Base-by-base conservation (phyloP, 1,140 invertebrate species). In the Oedothorax gibbosus region DNA sequence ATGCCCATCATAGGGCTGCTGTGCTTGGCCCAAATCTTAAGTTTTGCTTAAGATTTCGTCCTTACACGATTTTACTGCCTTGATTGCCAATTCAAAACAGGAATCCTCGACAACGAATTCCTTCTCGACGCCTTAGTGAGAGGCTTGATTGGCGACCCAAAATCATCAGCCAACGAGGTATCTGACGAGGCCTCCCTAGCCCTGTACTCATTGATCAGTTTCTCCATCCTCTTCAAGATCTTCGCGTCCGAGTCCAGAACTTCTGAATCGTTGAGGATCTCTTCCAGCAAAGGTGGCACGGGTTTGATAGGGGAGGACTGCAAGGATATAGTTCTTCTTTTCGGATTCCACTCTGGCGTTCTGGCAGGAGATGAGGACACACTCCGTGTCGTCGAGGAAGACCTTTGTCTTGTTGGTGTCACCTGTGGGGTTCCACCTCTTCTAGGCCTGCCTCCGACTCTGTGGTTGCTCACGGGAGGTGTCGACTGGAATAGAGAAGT, bases 161-260 rank as follows among this genome's bases (percentile, higher is more conserved):
- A 60, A n/a, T 85, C 82, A 20, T 85, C 82, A 5, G 62, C 82
- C 21, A 85, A 49, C 11, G 72, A 69, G 9, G 82, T 56, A 50
- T 85, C 73, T 4, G 72, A 64, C 7, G 75, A 78, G 11, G 66
- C 76, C 49, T 72, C 75, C 49, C 76, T 56, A 5, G 80, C 73
- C 57, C 75, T 71, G 75, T 85, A 85, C 21, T 78, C 71, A 64
- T 85, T 85, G 68, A 85, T 85, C 8, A 85, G 84, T 72, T 54
- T 65, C 49, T 85, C 73, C 84, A 85, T 85, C 15, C 75, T 49
- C n/a, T 79, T 68, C 11, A 85, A 53, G 18, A 85, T 78, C 50
- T 85, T 85, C 53, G 78, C 75, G 66, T 85, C 84, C 7, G 84
- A 78, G 15, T 85, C 84, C 10, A 85, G 75, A 8, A 78, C 72